Percentiles rank a stretch among this genome's conserved stretches.
Evolutionary conservation across 2,888 invertebrate genomes (phyloP).

Genomic region (Dorcus parallelipipedus): DNA sequence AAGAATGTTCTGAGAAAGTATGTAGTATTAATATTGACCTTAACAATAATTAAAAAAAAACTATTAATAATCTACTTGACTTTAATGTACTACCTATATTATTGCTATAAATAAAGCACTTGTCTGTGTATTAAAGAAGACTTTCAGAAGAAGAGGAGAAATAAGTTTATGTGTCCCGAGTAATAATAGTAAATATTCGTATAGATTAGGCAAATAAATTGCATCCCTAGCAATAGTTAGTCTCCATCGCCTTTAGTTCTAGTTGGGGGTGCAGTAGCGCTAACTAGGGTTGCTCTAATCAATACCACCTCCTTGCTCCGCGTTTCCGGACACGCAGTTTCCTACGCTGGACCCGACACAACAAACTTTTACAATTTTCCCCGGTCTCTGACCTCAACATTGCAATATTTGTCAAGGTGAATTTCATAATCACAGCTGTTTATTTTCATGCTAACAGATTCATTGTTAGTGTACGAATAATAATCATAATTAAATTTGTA

Average conservation of each 20-base stretch:
- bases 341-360: slow-evolving; percentile 39
- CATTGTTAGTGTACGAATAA: too few relatives aligned
- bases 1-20: too few relatives aligned
- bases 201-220: slow-evolving; percentile 20
- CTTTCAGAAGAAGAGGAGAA: too few relatives aligned
- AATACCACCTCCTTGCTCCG: slow-evolving; percentile 42
- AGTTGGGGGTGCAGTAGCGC: slow-evolving; percentile 37
- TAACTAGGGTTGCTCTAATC: slow-evolving; percentile 52
- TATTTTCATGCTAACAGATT: background rate
- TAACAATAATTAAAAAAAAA: too few relatives aligned
- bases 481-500: too few relatives aligned
- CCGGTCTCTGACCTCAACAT: slow-evolving; percentile 19
- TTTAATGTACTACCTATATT: too few relatives aligned
- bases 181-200: slow-evolving; percentile 18
- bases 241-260: slow-evolving; percentile 27
- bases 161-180: background rate
- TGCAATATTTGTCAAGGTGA: background rate
- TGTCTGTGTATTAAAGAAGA: too few relatives aligned
- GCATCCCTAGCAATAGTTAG: slow-evolving; percentile 13
- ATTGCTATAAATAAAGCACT: too few relatives aligned
- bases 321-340: slow-evolving; percentile 38
- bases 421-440: too few relatives aligned
- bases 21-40: too few relatives aligned
- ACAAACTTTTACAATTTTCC: slow-evolving; percentile 25
- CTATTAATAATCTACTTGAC: too few relatives aligned